These are phyloP conservation scores for Hassar affinis DNA, from an alignment of 2,113 vertebrate genomes.

Conservation along the genomic window DNA sequence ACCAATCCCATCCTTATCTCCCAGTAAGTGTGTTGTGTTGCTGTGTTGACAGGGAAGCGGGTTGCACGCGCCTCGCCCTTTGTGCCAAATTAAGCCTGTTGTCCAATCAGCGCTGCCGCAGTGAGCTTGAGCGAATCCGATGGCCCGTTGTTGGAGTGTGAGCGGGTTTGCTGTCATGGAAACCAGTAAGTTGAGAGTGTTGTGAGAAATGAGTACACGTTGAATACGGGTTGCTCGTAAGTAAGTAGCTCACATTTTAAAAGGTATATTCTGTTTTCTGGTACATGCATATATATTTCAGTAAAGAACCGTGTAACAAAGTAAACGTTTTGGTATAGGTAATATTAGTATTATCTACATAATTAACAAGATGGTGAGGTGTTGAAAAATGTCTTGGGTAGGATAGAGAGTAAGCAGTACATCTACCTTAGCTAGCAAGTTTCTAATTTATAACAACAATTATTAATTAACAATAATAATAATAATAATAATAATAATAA, in stretches of 20 bases:
- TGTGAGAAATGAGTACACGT: not conserved
- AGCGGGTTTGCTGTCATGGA: slow-evolving; percentile 28
- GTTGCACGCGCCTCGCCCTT: not conserved
- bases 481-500: too few relatives aligned
- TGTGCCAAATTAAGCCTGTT: not conserved
- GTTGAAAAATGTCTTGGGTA: not conserved
- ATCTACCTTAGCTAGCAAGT: not conserved
- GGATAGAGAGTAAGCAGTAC: too few relatives aligned
- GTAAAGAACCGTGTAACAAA: not conserved
- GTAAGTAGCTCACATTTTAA: not conserved
- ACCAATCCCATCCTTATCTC: not conserved
- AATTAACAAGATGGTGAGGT: not conserved
- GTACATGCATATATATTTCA: too few relatives aligned
- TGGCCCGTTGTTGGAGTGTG: slow-evolving; percentile 30
- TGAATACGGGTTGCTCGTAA: slow-evolving; percentile 13
- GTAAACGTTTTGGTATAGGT: not conserved
- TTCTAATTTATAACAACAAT: too few relatives aligned
- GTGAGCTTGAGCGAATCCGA: slow-evolving; percentile 54
- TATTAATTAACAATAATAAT: too few relatives aligned
- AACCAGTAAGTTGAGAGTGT: slow-evolving; percentile 47
- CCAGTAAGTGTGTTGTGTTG: not conserved
- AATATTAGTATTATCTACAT: not conserved
- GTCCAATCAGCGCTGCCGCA: slow-evolving; percentile 36
- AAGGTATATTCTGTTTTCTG: not conserved
- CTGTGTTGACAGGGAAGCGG: slow-evolving; percentile 20